Base-by-base conservation (phyloP, 2,888 invertebrate species). In the Tiphia femorata region DNA sequence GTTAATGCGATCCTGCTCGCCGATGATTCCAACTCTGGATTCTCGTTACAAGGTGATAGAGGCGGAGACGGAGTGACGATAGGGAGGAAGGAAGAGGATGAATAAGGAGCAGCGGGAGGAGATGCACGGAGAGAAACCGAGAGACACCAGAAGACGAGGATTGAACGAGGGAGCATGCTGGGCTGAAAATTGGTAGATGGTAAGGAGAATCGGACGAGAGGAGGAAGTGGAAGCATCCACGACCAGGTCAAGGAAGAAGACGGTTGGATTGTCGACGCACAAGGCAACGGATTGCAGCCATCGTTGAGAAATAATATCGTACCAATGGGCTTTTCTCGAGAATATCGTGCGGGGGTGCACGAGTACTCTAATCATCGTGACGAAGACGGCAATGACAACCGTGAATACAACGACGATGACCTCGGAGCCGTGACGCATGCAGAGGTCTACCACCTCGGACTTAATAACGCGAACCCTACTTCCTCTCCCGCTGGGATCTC, bases 1-100 rank as follows among this genome's bases (percentile, higher is more conserved):
- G 77, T 82, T 80, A 81, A 82, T 82, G 80, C 74, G 77, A 78
- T 78, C 76, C 70, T 67, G 21, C n/a, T 14, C 12, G 33, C 2
- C 12, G 33, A 33, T 33, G 12, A n/a, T 14, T n/a, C 12, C 33
- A 33, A 14, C 14, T 33, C 33, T 8, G 14, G 14, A 14, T 33
- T 64, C 51, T 49, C 48, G 56, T 54, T 48, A 50, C 43, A 52
- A 47, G 49, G 33, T 14, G 33, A 33, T 33, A 14, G 4, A 33
- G 33, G 10, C 17, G 21, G n/a, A n/a, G n/a, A n/a, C n/a, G 33
- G 47, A 33, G 44, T 16, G 16, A 12, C 38, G 33, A 30, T 30
- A 47, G 53, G 52, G 29, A 21, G 33, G 33, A 33, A 33, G 33
- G 5, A 12, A 6, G 33, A 14, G 33, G 14, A 30, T 12, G n/a